Evolutionary conservation across 2,888 invertebrate species (phyloP).

Genomic region (Agriopis aurantiaria): DNA sequence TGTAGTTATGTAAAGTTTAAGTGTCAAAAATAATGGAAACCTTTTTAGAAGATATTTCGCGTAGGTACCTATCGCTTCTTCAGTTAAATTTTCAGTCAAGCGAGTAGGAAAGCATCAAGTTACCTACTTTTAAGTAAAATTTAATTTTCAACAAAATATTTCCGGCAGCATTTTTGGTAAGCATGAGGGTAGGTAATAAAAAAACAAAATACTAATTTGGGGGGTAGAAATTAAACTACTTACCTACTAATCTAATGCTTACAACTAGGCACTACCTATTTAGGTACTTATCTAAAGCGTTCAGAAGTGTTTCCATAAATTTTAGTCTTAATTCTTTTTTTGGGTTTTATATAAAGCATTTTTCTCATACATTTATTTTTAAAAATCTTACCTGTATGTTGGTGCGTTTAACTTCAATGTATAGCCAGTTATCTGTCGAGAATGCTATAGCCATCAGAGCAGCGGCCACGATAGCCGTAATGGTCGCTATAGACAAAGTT

Average conservation of each 20-base stretch:
- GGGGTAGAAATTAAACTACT: constrained; percentile 1
- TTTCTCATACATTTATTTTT: neutral
- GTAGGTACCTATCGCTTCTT: neutral
- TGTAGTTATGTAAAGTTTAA: neutral
- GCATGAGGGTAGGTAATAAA: neutral
- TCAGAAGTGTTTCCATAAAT: neutral
- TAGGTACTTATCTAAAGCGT: neutral
- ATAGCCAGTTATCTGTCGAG: constrained; percentile 98
- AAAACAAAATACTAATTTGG: neutral
- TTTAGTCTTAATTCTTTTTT: neutral
- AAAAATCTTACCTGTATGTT: constrained; percentile 91
- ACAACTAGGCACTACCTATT: neutral
- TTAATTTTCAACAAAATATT: neutral
- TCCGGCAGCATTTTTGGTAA: neutral
- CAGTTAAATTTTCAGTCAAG: neutral
- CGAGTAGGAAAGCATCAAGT: neutral
- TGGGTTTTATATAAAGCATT: neutral
- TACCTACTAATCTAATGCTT: neutral
- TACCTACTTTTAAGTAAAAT: neutral
- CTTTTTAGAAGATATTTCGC: neutral
- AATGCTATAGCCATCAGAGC: constrained; percentile 97
- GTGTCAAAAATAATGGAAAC: neutral
- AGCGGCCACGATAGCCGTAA: constrained; percentile 97
- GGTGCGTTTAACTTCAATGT: constrained; percentile 95
- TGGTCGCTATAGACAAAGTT: constrained; percentile 97